Conservation (phyloP, 2,888 invertebrate species). For the Eupithecia centaureata region DNA sequence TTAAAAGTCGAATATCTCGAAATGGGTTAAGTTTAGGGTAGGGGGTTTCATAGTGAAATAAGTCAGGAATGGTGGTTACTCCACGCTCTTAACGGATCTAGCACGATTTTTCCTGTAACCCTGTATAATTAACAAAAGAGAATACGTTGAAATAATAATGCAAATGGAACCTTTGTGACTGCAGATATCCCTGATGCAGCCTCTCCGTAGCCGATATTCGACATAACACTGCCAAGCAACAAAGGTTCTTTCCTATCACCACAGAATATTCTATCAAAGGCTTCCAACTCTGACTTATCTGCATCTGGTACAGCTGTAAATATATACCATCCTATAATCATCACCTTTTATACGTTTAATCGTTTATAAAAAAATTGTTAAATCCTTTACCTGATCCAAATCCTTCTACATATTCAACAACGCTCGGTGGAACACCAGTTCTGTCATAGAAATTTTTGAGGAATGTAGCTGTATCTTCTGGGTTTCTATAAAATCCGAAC, state of each 20-base stretch:
- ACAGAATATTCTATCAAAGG: conserved; percentile 83
- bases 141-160: not conserved
- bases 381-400: conserved; percentile 83
- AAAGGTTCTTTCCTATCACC: conserved; percentile 80
- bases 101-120: too few species aligned
- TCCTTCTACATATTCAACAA: conserved; percentile 86
- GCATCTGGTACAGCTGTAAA: conserved; percentile 73
- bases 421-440: conserved; percentile 81
- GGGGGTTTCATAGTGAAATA: too few species aligned
- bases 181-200: conserved; percentile 77
- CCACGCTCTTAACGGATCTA: too few species aligned
- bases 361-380: too few species aligned
- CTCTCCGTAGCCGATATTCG: conserved; percentile 66
- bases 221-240: conserved; percentile 75
- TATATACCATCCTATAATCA: too few species aligned
- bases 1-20: too few species aligned
- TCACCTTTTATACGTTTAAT: too few species aligned
- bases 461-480: conserved; percentile 46
- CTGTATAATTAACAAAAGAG: too few species aligned
- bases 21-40: too few species aligned
- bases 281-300: conserved; percentile 86
- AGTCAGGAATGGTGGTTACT: too few species aligned
- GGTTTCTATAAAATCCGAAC: conserved; percentile 50
- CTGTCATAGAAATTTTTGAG: conserved; percentile 78
- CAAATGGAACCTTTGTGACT: conserved; percentile 75